These are phyloP conservation scores for Oenanthe oenanthe DNA, from an alignment of 2,113 vertebrate genomes.

Conservation along the genomic window DNA sequence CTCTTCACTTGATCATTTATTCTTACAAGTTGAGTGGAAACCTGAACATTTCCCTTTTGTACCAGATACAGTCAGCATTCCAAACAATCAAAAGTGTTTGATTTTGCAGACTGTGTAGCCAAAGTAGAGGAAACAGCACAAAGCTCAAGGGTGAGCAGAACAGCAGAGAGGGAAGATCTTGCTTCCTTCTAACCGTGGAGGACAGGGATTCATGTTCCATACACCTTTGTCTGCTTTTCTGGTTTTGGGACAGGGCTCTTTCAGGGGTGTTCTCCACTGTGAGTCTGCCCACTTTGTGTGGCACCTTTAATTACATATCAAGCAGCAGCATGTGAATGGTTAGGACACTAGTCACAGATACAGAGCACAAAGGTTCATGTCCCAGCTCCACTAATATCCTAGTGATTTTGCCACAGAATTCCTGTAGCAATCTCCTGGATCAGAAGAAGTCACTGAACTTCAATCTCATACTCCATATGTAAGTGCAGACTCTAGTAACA, in stretches of 20 bases:
- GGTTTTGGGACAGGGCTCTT: background rate
- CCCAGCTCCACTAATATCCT: background rate
- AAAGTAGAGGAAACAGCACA: background rate
- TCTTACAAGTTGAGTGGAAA: background rate
- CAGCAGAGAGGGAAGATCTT: background rate
- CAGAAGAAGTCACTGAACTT: background rate
- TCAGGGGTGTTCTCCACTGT: rapidly evolving
- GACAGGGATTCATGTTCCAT: background rate
- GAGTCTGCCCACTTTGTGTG: background rate
- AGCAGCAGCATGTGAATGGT: rapidly evolving
- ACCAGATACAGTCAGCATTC: background rate
- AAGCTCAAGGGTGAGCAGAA: background rate
- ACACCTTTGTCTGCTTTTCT: background rate
- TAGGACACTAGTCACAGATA: background rate
- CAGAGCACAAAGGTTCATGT: rapidly evolving
- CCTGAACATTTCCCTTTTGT: background rate
- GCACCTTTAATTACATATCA: background rate
- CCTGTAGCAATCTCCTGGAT: background rate
- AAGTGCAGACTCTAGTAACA: background rate
- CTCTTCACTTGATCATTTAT: background rate
- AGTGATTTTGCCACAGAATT: background rate
- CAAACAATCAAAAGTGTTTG: background rate
- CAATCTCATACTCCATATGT: rapidly evolving
- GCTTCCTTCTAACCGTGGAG: background rate
- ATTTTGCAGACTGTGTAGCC: background rate